A percentile compares a stretch with the other conserved stretches of the same genome.
phyloP scores from a whole-genome alignment of 2,797 vertebrate genomes.

The Mormyrus proboscirostris region DNA sequence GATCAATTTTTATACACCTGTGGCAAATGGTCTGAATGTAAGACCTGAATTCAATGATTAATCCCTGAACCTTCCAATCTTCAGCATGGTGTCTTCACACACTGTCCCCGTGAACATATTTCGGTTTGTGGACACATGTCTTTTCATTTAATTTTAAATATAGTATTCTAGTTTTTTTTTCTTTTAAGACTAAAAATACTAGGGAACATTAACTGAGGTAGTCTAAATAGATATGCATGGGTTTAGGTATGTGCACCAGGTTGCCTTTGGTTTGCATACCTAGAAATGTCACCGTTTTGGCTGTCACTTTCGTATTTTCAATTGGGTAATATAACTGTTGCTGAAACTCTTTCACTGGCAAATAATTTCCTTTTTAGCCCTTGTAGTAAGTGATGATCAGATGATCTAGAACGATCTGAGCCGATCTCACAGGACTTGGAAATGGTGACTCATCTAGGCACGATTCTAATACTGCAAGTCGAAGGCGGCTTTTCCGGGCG shows the following conservation, averaged over 20 bases:
- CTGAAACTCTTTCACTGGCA: background rate
- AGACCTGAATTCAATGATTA: background rate
- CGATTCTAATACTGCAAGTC: background rate
- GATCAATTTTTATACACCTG: background rate
- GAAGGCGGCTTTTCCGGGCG: background rate
- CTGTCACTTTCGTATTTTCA: background rate
- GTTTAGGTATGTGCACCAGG: background rate
- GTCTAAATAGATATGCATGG: background rate
- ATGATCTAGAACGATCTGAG: background rate
- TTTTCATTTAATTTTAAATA: background rate
- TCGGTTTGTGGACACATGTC: background rate
- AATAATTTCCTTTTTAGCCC: background rate
- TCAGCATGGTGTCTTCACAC: background rate
- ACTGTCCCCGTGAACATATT: background rate
- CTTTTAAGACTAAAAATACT: background rate
- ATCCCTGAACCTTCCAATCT: slow-evolving; percentile 20
- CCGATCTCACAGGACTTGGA: background rate
- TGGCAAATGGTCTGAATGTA: background rate
- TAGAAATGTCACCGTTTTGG: background rate
- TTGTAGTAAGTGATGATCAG: background rate
- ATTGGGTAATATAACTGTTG: background rate
- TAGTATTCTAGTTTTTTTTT: background rate
- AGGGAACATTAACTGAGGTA: background rate
- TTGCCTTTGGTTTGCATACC: background rate
- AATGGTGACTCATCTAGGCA: background rate